Evolutionary conservation across 2,797 vertebrate genomes (phyloP).

Genomic region (Megalops cyprinoides): DNA sequence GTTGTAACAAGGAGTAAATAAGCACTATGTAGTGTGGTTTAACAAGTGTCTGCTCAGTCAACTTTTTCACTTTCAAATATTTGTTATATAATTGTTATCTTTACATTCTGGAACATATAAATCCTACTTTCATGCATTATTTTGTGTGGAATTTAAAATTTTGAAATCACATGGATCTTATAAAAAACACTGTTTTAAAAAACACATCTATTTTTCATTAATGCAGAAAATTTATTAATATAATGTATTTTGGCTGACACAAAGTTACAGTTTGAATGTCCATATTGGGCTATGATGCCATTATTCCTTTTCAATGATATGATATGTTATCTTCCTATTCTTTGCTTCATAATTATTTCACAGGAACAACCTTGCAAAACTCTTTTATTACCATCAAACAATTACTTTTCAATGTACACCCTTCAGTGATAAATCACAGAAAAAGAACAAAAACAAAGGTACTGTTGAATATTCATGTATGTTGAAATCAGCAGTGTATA

Average conservation of each 20-base stretch:
- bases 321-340: not conserved
- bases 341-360: not conserved
- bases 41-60: too few relatives aligned
- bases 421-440: too few relatives aligned
- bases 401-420: not conserved
- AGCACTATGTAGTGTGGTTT: too few relatives aligned
- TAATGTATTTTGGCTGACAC: not conserved
- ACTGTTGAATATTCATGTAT: not conserved
- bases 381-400: not conserved
- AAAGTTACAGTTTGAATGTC: not conserved
- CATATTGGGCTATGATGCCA: not conserved
- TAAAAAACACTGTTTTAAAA: too few relatives aligned
- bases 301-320: not conserved
- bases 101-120: too few relatives aligned
- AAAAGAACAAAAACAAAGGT: not conserved
- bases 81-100: too few relatives aligned
- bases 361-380: not conserved
- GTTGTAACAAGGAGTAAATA: too few relatives aligned
- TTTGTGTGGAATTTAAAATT: too few relatives aligned
- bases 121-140: too few relatives aligned
- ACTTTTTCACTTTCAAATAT: too few relatives aligned
- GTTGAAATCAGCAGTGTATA: not conserved
- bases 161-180: too few relatives aligned
- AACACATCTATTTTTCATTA: not conserved
- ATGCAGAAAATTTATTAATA: not conserved